Evolutionary conservation across 2,113 vertebrate genomes (phyloP).

Genomic region (Psilopsiagon aymara): DNA sequence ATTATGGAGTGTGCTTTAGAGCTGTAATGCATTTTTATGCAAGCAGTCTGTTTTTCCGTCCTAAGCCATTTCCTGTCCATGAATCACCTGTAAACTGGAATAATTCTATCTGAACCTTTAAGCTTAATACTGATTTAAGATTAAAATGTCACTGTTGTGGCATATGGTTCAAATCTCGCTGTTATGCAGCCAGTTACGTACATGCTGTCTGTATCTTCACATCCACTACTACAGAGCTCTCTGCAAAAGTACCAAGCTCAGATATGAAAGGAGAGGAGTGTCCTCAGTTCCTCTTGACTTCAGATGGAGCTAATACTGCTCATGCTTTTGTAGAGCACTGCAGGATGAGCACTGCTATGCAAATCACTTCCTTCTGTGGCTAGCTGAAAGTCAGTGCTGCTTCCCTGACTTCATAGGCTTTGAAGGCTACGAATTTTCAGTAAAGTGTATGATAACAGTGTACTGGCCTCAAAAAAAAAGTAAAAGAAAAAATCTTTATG

Average conservation of each 20-base stretch:
- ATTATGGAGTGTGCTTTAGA: background rate
- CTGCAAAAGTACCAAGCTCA: background rate
- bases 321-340: background rate
- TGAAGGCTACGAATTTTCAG: background rate
- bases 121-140: background rate
- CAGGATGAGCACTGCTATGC: background rate
- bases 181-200: background rate
- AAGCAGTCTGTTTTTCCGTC: background rate
- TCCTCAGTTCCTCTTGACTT: background rate
- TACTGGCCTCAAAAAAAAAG: background rate
- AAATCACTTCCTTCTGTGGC: background rate
- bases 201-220: background rate
- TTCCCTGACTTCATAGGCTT: background rate
- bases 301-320: background rate
- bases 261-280: background rate
- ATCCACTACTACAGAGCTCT: background rate
- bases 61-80: background rate
- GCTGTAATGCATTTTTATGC: background rate
- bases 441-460: background rate
- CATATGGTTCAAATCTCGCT: background rate
- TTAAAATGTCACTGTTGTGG: background rate
- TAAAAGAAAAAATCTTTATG: background rate
- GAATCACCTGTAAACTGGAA: background rate
- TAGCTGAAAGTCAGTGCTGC: background rate
- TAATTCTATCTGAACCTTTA: background rate